Base-by-base conservation (phyloP, 2,888 invertebrate species). In the Melolontha melolontha region DNA sequence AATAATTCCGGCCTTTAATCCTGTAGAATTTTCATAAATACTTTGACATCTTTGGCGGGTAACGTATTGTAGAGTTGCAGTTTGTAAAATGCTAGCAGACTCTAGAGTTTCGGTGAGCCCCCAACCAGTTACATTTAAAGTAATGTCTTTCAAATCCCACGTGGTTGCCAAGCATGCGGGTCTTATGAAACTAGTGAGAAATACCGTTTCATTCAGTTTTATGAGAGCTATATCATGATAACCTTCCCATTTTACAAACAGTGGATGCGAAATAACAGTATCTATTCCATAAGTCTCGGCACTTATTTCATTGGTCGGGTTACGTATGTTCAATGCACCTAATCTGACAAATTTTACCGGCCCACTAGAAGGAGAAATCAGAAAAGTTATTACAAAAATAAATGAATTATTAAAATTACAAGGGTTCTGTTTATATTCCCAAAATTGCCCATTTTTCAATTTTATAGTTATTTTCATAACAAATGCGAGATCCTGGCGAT, bases 91-190 rank as follows among this genome's bases (percentile, higher is more conserved):
- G 29, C 6, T 29, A 29, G 29, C 29, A 4, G 29, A 29, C 5
- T 29, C 29, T 29, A 29, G 29, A 6, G 4, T 5, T 29, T 29
- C 29, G 4, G 29, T 29, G 29, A 29, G 29, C 6, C 29, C 29
- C 29, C 29, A 29, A 5, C 29, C 29, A 29, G 29, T 29, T 29
- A 29, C 29, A 29, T 29, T 29, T 5, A 29, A 6, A 29, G 29
- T 29, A 29, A 29, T 29, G 29, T 29, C 6, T 29, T 29, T 29
- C 29, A 59, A 16, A 29, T 44, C 34, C 7, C 14, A 47, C 10
- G 12, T 47, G 10, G 59, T 59, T 0, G 59, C 8, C 5, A 59
- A 11, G 10, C 59, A 59, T 1, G 29, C 44, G 5, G 59, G 59
- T 16, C 14, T 44, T 16, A 59, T 34, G 29, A 29, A 47, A 44